Percentiles rank a stretch among this genome's conserved stretches.
Conservation (phyloP, 2,113 vertebrate genomes). For the Mugil cephalus region DNA sequence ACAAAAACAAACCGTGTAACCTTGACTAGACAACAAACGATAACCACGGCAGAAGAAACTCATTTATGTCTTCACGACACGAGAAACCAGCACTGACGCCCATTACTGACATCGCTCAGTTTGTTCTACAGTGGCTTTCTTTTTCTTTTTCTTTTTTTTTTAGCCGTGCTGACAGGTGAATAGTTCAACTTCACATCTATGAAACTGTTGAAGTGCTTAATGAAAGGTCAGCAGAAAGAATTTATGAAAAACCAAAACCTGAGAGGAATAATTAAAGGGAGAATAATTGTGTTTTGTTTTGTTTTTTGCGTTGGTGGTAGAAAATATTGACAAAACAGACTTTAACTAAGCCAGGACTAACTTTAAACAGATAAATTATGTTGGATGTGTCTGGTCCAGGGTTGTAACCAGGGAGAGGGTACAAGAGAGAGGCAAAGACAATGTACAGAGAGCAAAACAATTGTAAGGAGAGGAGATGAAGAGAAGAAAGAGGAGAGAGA, state of each 20-base stretch:
- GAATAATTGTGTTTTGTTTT: too few relatives aligned
- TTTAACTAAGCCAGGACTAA: not conserved
- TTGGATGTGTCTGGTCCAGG: not conserved
- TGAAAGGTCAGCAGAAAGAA: not conserved
- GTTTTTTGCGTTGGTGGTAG: too few relatives aligned
- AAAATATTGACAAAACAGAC: not conserved
- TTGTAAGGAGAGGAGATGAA: not conserved
- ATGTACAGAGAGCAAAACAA: not conserved
- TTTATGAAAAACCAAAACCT: not conserved
- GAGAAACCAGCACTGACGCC: constrained; percentile 7
- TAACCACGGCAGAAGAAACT: not conserved
- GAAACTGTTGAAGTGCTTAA: not conserved
- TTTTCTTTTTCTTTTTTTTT: not conserved
- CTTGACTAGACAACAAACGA: constrained; percentile 36
- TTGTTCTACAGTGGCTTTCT: not conserved
- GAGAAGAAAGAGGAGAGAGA: constrained; percentile 18
- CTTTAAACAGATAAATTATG: not conserved
- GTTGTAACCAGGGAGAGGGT: constrained; percentile 9
- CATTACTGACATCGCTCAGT: not conserved
- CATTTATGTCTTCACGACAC: not conserved
- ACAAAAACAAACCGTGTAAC: constrained; percentile 36
- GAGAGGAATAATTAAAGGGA: not conserved
- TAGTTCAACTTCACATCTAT: not conserved
- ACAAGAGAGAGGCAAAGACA: constrained; percentile 4
- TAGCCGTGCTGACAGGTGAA: not conserved